These are phyloP conservation scores for Lepisosteus osseus DNA, from an alignment of 2,113 vertebrate species.

Conservation along the genomic window DNA sequence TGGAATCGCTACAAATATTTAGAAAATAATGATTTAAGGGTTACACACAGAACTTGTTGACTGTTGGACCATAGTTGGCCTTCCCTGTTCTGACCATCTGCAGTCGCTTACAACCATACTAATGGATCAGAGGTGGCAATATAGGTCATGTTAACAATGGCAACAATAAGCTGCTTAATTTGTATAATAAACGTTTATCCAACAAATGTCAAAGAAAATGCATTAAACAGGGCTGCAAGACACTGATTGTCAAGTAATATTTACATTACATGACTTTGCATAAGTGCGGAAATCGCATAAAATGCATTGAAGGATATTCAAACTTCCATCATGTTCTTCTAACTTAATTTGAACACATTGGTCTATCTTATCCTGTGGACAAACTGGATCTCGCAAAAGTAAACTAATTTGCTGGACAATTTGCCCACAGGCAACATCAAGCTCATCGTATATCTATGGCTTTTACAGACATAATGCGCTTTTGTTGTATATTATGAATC, in stretches of 20 bases:
- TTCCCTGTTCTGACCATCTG: slow-evolving; percentile 33
- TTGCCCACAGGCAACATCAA: slow-evolving; percentile 6
- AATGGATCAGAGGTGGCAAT: slow-evolving; percentile 30
- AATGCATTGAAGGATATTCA: too few species aligned
- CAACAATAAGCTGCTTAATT: slow-evolving; percentile 32
- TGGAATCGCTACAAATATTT: too few species aligned
- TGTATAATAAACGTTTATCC: slow-evolving; percentile 18
- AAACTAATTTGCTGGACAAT: slow-evolving; percentile 16
- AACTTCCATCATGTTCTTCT: too few species aligned
- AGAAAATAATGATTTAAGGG: too few species aligned
- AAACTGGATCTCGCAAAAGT: not conserved
- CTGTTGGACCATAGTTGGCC: too few species aligned
- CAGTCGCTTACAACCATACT: slow-evolving; percentile 17
- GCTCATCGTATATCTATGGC: not conserved
- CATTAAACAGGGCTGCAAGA: not conserved
- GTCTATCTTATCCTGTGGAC: too few species aligned
- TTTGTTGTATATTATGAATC: not conserved
- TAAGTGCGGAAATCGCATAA: too few species aligned
- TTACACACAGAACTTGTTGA: too few species aligned
- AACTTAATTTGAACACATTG: too few species aligned
- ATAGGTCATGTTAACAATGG: slow-evolving; percentile 31
- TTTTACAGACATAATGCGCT: not conserved
- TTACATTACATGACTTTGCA: too few species aligned
- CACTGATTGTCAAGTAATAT: too few species aligned
- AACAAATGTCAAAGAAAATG: too few species aligned